Percentiles rank a stretch among this genome's conserved stretches.
phyloP scores from a whole-genome alignment of 2,888 invertebrate genomes.

The Acheta domesticus region DNA sequence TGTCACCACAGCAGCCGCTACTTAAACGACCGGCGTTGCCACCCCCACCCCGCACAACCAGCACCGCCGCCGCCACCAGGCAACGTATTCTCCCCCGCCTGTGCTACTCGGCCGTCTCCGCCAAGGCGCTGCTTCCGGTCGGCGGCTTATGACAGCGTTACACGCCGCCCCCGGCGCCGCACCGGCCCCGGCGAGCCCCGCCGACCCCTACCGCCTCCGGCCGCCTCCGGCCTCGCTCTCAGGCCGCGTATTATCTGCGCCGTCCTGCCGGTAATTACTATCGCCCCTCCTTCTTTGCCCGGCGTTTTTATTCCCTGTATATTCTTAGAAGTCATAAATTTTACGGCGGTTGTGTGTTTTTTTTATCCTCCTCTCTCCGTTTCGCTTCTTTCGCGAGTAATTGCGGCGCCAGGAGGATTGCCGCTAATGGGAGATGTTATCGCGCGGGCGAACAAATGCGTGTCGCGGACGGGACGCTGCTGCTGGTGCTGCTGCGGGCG shows the following conservation, averaged over 20 bases:
- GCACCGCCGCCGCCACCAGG: not conserved
- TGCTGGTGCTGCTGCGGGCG: not conserved
- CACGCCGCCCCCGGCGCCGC: not conserved
- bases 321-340: conserved; percentile 8
- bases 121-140: not conserved
- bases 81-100: too few species aligned
- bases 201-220: not conserved
- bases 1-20: not conserved
- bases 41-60: not conserved
- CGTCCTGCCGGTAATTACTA: conserved; percentile 9
- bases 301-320: not conserved
- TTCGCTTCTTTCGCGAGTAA: conserved; percentile 1
- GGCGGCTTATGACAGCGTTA: not conserved
- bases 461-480: not conserved
- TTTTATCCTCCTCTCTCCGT: not conserved
- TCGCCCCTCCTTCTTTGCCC: not conserved
- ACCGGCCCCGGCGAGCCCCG: not conserved
- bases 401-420: not conserved
- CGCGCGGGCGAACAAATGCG: not conserved
- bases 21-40: not conserved
- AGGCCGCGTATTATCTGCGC: not conserved
- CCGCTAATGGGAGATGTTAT: conserved; percentile 18
- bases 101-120: not conserved
- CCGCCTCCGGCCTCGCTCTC: not conserved
- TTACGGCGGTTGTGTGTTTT: not conserved